Conservation (phyloP, 2,797 vertebrate genomes). For the Kryptopterus vitreolus region DNA sequence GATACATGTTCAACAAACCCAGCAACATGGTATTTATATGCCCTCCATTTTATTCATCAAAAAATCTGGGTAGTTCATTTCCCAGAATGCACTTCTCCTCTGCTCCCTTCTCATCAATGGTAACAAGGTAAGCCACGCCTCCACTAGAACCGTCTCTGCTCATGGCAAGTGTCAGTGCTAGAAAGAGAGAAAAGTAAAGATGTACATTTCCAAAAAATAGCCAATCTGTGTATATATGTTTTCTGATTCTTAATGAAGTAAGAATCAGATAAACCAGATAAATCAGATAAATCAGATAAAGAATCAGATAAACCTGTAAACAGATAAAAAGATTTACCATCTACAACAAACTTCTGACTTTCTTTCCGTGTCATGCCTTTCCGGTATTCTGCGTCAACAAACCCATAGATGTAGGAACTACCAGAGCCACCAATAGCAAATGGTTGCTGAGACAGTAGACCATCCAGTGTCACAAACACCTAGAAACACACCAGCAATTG, state of each 20-base stretch:
- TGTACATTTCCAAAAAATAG: neutral
- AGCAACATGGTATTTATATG: neutral
- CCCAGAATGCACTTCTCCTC: conserved; percentile 80
- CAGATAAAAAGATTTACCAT: conserved; percentile 65
- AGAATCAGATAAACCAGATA: too few relatives aligned
- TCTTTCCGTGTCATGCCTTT: conserved; percentile 74
- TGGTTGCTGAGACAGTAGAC: conserved; percentile 79
- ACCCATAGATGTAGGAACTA: conserved; percentile 83
- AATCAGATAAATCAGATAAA: too few relatives aligned
- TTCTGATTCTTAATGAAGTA: neutral
- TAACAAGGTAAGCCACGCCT: conserved; percentile 80
- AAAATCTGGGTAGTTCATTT: conserved; percentile 81
- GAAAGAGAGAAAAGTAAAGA: conserved; percentile 5
- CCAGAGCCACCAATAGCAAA: conserved; percentile 85
- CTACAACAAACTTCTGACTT: conserved; percentile 76
- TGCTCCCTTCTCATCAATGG: conserved; percentile 73
- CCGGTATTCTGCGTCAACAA: conserved; percentile 81
- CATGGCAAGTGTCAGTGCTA: conserved; percentile 86
- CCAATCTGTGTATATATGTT: neutral
- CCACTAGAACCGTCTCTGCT: conserved; percentile 84
- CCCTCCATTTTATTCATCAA: conserved; percentile 68
- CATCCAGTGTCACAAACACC: conserved; percentile 82
- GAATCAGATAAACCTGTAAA: too few relatives aligned
- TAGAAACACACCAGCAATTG: conserved; percentile 51
- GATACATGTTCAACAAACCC: neutral